Evolutionary conservation across 1,140 invertebrate genomes (phyloP).

Genomic region (Brachionus paranguensis): DNA sequence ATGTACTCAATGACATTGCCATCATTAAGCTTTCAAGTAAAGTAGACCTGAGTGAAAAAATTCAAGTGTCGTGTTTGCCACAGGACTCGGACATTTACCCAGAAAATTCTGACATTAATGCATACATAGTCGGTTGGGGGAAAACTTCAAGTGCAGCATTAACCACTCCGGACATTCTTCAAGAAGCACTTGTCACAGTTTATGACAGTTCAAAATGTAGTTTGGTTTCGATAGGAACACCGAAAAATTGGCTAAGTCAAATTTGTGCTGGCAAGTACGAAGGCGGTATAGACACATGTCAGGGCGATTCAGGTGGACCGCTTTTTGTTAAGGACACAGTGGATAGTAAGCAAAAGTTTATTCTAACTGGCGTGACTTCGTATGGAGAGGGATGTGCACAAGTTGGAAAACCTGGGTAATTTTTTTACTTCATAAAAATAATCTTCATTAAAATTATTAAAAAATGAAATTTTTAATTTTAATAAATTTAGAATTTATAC

Average conservation of each 20-base stretch:
- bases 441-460: not conserved
- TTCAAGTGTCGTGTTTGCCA: slow-evolving; percentile 18
- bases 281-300: slow-evolving; percentile 17
- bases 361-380: not conserved
- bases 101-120: not conserved
- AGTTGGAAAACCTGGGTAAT: not conserved
- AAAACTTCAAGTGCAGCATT: not conserved
- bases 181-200: not conserved
- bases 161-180: not conserved
- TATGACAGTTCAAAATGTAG: not conserved
- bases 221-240: not conserved
- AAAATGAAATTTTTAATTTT: not conserved
- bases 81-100: not conserved
- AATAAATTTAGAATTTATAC: slow-evolving; percentile 1
- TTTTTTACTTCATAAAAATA: too few relatives aligned
- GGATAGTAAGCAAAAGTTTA: not conserved
- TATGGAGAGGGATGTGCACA: not conserved
- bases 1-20: slow-evolving; percentile 1
- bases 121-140: not conserved
- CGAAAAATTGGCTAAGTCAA: slow-evolving; percentile 21
- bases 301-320: slow-evolving; percentile 32
- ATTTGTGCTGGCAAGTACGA: slow-evolving; percentile 17
- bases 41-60: not conserved
- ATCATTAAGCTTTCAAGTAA: not conserved
- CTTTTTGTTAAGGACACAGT: not conserved